Conservation (phyloP, 2,888 invertebrate species). For the Diogma glabrata region DNA sequence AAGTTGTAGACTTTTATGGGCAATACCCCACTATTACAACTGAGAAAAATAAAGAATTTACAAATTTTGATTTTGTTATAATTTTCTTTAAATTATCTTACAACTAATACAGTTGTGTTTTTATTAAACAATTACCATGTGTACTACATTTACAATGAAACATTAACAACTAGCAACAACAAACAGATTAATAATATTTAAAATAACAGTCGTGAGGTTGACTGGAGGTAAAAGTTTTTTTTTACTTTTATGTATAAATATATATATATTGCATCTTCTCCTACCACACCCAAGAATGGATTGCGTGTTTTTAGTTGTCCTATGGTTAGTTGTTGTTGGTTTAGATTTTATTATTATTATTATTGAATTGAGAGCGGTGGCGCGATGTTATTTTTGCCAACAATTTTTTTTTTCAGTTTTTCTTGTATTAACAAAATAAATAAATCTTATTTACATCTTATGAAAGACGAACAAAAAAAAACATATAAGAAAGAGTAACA, state of each 20-base stretch:
- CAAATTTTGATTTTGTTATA: too few species aligned
- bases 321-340: constrained; percentile 3
- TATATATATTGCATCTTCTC: constrained; percentile 15
- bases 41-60: too few species aligned
- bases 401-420: not conserved
- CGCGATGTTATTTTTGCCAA: not conserved
- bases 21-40: too few species aligned
- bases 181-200: constrained; percentile 3
- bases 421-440: constrained; percentile 6
- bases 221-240: constrained; percentile 8
- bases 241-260: not conserved
- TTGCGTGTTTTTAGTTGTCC: constrained; percentile 13
- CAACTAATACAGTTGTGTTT: constrained; percentile 8
- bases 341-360: too few species aligned
- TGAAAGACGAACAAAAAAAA: too few species aligned
- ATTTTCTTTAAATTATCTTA: too few species aligned
- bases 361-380: constrained; percentile 9
- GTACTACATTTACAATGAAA: constrained; percentile 7
- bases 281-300: constrained; percentile 19
- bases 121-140: constrained; percentile 7
- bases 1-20: too few species aligned
- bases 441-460: too few species aligned
- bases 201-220: constrained; percentile 8
- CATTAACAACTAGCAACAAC: constrained; percentile 1
- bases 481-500: too few species aligned